Base-by-base conservation (phyloP, 2,113 vertebrate species). In the Pedionomus torquatus region DNA sequence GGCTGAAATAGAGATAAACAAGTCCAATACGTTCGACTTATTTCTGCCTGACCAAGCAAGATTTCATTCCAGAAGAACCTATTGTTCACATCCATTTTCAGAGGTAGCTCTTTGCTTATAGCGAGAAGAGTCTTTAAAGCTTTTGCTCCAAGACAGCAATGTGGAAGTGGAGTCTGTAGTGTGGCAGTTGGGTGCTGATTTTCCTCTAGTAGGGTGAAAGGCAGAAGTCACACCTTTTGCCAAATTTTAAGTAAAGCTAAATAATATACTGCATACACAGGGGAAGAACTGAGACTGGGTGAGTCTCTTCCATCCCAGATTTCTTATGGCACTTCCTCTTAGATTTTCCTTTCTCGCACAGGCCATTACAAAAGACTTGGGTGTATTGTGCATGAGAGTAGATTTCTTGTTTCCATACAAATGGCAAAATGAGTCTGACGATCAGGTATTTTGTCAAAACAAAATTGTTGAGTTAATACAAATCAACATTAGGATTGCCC, bases 31-130 rank as follows among this genome's bases (percentile, higher is more conserved):
- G n/a, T 87, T 89, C 1, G 0, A 54, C 70, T 96, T 81, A 60
- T 26, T 98, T 95, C 97, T 95, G 74, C 95, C 80, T 92, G 89
- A 93, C 93, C 60, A 90, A 82, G 93, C 91, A 85, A 44, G 83
- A 86, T 64, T 92, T 83, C 83, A 61, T 82, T 91, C 90, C 90
- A 35, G 80, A 21, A 18, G 51, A 84, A 16, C 48, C 89, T 33
- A 30, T 70, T 84, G 51, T 82, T 93, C 70, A 33, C 74, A 9
- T 83, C 71, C 68, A 20, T 94, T 95, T 80, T 66, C 95, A 57
- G 46, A 17, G 54, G 49, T 82, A 88, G 91, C 92, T 78, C 79
- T 77, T 89, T 82, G 43, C 84, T 81, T 43, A 35, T 9, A 66
- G 81, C n/a, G 74, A 31, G 68, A 49, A 33, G 74, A 78, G 17